These are phyloP conservation scores for Chymomyza fuscimana DNA, from an alignment of 2,888 invertebrate species.

Conservation along the genomic window DNA sequence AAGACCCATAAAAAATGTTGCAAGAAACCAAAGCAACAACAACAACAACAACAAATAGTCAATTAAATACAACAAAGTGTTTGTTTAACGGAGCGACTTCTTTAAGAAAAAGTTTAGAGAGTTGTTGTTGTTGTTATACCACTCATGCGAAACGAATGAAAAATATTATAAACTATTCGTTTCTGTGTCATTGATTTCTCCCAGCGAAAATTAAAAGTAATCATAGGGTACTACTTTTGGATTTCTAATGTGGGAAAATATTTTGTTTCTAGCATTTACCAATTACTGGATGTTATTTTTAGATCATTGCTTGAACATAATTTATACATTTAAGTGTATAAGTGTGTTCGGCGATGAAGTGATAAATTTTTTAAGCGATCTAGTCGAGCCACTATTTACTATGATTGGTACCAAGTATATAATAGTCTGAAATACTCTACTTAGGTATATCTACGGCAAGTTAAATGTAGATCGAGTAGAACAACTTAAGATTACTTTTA, in stretches of 20 bases:
- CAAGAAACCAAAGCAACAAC: constrained; percentile 21
- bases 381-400: too few relatives aligned
- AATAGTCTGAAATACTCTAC: too few relatives aligned
- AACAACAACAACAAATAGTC: constrained; percentile 47
- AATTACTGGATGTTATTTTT: too few relatives aligned
- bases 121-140: constrained; percentile 8
- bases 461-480: too few relatives aligned
- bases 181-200: not conserved
- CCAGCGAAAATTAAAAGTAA: not conserved
- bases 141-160: constrained; percentile 40
- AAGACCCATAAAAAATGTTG: constrained; percentile 44
- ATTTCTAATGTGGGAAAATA: not conserved
- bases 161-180: constrained; percentile 22
- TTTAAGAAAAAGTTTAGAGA: not conserved
- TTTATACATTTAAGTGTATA: constrained; percentile 45
- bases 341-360: constrained; percentile 19
- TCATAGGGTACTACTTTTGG: not conserved
- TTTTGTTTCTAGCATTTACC: too few relatives aligned
- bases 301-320: too few relatives aligned
- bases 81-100: constrained; percentile 21
- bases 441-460: too few relatives aligned
- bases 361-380: too few relatives aligned
- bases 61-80: constrained; percentile 42
- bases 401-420: too few relatives aligned
- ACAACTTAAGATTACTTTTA: too few relatives aligned